Percentiles rank a stretch among this genome's conserved stretches.
These are phyloP conservation scores for Mellilla xanthometata DNA, from an alignment of 2,888 invertebrate genomes.

Conservation along the genomic window DNA sequence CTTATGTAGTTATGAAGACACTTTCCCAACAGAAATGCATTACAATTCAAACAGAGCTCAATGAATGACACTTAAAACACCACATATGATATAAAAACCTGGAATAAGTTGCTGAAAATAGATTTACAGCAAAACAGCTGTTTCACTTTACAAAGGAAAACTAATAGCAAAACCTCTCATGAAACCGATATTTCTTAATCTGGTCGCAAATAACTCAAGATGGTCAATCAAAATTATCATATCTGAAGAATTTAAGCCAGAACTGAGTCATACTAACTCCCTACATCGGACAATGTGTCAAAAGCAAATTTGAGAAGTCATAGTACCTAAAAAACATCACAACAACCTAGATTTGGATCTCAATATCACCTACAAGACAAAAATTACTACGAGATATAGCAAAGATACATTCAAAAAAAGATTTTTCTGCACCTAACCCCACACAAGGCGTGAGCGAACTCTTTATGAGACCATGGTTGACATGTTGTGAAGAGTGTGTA, in stretches of 20 bases:
- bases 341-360: background rate
- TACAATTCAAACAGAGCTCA: too few species aligned
- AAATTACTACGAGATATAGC: background rate
- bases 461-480: conserved; percentile 36
- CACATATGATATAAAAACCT: too few species aligned
- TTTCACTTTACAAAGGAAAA: background rate
- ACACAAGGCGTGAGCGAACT: conserved; percentile 52
- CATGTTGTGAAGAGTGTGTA: conserved; percentile 30
- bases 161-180: too few species aligned
- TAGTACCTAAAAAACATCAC: conserved; percentile 24
- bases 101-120: too few species aligned
- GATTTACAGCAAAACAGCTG: background rate
- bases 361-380: background rate
- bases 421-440: conserved; percentile 62
- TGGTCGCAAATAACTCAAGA: background rate
- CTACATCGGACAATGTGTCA: conserved; percentile 16
- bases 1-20: too few species aligned
- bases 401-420: too few species aligned
- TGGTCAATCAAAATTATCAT: background rate
- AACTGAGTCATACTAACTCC: conserved; percentile 8
- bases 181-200: too few species aligned
- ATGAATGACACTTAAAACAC: too few species aligned
- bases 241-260: background rate
- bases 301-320: conserved; percentile 37
- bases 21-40: too few species aligned